These are phyloP conservation scores for Drepana arcuata DNA, from an alignment of 1,140 invertebrate genomes.

Conservation along the genomic window DNA sequence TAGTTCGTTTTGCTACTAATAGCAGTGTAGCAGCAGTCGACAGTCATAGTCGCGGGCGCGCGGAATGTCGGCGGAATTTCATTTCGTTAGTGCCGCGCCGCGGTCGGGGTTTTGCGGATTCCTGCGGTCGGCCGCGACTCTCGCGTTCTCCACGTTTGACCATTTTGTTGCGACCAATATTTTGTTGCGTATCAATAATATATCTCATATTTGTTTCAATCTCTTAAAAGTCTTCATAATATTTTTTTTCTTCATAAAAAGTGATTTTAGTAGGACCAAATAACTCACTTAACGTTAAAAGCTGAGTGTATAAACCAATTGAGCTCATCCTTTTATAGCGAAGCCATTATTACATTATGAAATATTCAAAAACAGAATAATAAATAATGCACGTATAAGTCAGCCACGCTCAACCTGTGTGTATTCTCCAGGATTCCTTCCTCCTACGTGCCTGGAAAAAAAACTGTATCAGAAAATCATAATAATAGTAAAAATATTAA, in stretches of 20 bases:
- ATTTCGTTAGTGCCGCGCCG: constrained; percentile 50
- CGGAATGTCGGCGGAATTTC: constrained; percentile 54
- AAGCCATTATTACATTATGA: constrained; percentile 24
- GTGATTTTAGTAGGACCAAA: too few species aligned
- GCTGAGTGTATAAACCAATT: constrained; percentile 32
- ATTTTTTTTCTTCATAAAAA: too few species aligned
- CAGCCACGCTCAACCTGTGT: too few species aligned
- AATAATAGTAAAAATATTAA: not conserved
- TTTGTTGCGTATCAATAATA: too few species aligned
- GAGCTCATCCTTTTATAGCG: constrained; percentile 27
- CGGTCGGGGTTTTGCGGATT: constrained; percentile 31
- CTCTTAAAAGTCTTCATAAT: too few species aligned
- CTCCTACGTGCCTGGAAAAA: not conserved
- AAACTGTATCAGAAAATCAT: not conserved
- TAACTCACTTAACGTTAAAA: constrained; percentile 32
- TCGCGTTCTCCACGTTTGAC: constrained; percentile 5
- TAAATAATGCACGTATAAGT: constrained; percentile 13
- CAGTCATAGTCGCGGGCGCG: constrained; percentile 18
- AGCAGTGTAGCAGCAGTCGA: too few species aligned
- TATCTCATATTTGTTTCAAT: too few species aligned
- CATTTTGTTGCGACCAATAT: too few species aligned
- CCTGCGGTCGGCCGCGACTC: constrained; percentile 28
- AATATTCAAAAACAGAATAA: constrained; percentile 33
- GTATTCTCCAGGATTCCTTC: too few species aligned
- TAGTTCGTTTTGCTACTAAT: too few species aligned